Percentiles rank a stretch among this genome's conserved stretches.
These are phyloP conservation scores for Oreohelix idahoensis DNA, from an alignment of 1,140 invertebrate genomes.

Conservation along the genomic window DNA sequence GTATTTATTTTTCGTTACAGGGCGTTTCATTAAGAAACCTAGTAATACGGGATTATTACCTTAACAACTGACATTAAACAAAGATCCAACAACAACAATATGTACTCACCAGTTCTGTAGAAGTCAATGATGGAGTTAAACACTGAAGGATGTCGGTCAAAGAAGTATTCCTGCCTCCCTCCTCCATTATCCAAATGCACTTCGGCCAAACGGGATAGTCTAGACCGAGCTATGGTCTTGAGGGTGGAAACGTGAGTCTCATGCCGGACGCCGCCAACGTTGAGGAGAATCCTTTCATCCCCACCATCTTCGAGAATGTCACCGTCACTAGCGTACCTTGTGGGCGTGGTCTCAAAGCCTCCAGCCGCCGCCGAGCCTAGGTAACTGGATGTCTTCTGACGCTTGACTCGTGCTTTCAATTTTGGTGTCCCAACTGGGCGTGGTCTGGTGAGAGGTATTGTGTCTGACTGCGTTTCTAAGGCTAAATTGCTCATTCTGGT, in stretches of 20 bases:
- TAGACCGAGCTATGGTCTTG: conserved; percentile 67
- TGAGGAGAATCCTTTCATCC: conserved; percentile 84
- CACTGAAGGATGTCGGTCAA: conserved; percentile 71
- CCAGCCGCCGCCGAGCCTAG: not conserved
- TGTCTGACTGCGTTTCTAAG: not conserved
- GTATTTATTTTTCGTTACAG: too few relatives aligned
- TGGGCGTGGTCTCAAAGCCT: not conserved
- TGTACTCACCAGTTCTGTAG: conserved; percentile 67
- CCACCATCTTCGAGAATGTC: not conserved
- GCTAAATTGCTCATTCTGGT: not conserved
- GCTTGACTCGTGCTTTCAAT: conserved; percentile 11
- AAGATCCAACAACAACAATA: too few relatives aligned
- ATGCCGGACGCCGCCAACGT: conserved; percentile 96
- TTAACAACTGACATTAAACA: too few relatives aligned
- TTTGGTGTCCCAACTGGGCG: not conserved
- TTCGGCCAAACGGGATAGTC: conserved; percentile 65
- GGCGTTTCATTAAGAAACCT: too few relatives aligned
- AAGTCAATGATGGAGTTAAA: conserved; percentile 72
- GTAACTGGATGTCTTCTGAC: conserved; percentile 13
- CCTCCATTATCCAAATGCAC: conserved; percentile 52
- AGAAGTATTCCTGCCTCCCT: conserved; percentile 69
- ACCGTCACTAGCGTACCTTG: not conserved
- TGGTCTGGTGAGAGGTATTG: not conserved
- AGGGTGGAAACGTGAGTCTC: conserved; percentile 87
- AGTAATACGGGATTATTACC: too few relatives aligned